Evolutionary conservation across 1,140 invertebrate genomes (phyloP).

Genomic region (Diuraphis noxia): DNA sequence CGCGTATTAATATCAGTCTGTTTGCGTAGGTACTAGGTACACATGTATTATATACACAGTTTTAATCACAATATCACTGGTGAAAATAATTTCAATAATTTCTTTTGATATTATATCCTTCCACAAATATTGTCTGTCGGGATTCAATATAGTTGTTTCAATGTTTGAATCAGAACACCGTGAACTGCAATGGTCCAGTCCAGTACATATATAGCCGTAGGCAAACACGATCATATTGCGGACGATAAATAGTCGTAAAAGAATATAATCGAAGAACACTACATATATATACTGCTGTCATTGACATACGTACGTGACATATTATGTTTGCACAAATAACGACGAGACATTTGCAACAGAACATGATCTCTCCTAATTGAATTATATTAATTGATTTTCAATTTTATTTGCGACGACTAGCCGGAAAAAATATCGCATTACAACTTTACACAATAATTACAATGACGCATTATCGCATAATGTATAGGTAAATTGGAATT

Average conservation of each 20-base stretch:
- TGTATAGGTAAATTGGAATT: too few species aligned
- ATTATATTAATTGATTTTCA: not conserved
- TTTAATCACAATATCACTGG: not conserved
- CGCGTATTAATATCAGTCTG: not conserved
- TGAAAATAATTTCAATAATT: not conserved
- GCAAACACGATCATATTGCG: not conserved
- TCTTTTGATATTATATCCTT: not conserved
- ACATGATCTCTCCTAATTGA: not conserved
- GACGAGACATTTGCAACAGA: not conserved
- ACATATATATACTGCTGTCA: too few species aligned
- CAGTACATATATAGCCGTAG: not conserved
- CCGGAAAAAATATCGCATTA: not conserved
- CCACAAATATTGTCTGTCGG: not conserved
- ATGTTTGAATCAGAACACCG: not conserved
- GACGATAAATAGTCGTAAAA: not conserved
- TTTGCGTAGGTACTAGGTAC: too few species aligned
- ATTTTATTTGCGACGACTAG: not conserved
- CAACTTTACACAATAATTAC: not conserved
- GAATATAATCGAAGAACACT: not conserved
- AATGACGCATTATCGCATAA: not conserved
- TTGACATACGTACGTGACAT: not conserved
- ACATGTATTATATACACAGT: not conserved
- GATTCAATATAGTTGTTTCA: not conserved
- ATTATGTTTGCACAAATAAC: not conserved
- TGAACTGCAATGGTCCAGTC: not conserved